Evolutionary conservation across 1,140 invertebrate species (phyloP).

Genomic region (Aphaenogaster floridana): DNA sequence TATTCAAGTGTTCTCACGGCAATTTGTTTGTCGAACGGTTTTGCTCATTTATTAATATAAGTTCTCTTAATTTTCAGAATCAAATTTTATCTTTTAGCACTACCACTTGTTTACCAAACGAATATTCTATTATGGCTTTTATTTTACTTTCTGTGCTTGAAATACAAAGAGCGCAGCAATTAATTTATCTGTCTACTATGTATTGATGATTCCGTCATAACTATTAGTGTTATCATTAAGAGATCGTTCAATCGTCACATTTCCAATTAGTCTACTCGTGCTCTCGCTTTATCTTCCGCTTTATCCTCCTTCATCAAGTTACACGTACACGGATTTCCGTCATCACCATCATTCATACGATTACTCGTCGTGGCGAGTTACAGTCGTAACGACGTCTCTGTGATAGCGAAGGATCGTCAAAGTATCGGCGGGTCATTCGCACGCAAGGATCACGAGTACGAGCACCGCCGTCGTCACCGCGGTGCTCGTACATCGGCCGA

Average conservation of each 20-base stretch:
- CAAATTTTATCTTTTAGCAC: not conserved
- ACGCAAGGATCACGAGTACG: slow-evolving; percentile 74
- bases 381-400: slow-evolving; percentile 6
- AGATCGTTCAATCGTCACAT: not conserved
- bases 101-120: not conserved
- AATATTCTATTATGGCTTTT: not conserved
- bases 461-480: not conserved
- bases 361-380: not conserved
- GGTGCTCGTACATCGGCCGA: slow-evolving; percentile 33
- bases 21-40: not conserved
- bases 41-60: not conserved
- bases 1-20: not conserved
- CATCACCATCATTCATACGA: slow-evolving; percentile 14
- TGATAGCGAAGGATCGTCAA: not conserved
- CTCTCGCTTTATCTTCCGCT: not conserved
- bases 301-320: not conserved
- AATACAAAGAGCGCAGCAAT: not conserved
- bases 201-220: not conserved
- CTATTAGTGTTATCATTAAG: not conserved
- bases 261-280: not conserved
- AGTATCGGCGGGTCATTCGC: slow-evolving; percentile 72
- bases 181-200: not conserved
- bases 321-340: not conserved
- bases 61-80: slow-evolving; percentile 4
- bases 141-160: not conserved